These are phyloP conservation scores for Syrista parreyssii DNA, from an alignment of 2,888 invertebrate species.

Conservation along the genomic window DNA sequence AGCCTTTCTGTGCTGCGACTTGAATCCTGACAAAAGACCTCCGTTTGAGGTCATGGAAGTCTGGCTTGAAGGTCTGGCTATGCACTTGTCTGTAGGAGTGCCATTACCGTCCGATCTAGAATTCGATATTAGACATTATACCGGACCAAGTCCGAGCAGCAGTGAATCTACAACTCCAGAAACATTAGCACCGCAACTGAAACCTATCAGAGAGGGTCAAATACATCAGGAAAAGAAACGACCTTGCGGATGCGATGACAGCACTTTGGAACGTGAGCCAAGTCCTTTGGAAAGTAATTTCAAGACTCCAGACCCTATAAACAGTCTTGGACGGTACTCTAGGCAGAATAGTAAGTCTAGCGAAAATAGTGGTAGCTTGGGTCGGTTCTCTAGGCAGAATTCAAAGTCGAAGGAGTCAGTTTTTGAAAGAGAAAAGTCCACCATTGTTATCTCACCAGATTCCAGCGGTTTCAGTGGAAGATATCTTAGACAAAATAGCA, in stretches of 20 bases:
- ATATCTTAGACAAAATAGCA: slow-evolving; percentile 43
- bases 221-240: slow-evolving; percentile 59
- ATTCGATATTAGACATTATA: slow-evolving; percentile 81
- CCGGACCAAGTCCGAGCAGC: slow-evolving; percentile 70
- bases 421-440: slow-evolving; percentile 37
- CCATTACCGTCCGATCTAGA: slow-evolving; percentile 76
- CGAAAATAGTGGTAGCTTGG: slow-evolving; percentile 30
- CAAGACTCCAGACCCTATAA: slow-evolving; percentile 19
- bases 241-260: slow-evolving; percentile 55
- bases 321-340: slow-evolving; percentile 39
- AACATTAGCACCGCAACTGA: slow-evolving; percentile 68
- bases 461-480: slow-evolving; percentile 43
- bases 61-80: slow-evolving; percentile 86
- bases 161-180: slow-evolving; percentile 74
- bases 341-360: slow-evolving; percentile 47
- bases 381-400: slow-evolving; percentile 47
- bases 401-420: slow-evolving; percentile 44
- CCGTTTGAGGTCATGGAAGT: slow-evolving; percentile 89
- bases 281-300: slow-evolving; percentile 32
- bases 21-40: slow-evolving; percentile 91
- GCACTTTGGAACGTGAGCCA: slow-evolving; percentile 59
- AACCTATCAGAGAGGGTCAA: slow-evolving; percentile 70
- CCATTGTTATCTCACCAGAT: slow-evolving; percentile 42
- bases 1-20: slow-evolving; percentile 90
- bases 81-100: slow-evolving; percentile 76